Base-by-base conservation (phyloP, 2,113 vertebrate genomes). In the Protomyctophum bolini region DNA sequence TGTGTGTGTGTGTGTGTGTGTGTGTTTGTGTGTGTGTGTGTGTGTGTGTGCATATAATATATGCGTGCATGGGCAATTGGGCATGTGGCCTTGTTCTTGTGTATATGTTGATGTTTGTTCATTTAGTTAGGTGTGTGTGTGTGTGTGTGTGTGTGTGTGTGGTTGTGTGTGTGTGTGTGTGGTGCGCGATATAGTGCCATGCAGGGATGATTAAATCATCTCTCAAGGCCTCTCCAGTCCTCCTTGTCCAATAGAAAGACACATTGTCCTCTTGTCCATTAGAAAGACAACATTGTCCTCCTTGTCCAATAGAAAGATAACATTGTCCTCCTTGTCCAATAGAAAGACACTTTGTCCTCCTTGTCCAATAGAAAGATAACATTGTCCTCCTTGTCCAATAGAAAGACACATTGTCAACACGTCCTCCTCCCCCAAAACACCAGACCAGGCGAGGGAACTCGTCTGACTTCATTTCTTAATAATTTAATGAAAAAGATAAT, bases 121-220 rank as follows among this genome's bases (percentile, higher is more conserved):
- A 9, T 28, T 14, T 41, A 11, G 7, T 1, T 46, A 10, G 12
- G 59, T 61, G 29, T 45, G 46, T 55, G 73, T 59, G 58, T 59
- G 58, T 59, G 33, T 61, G 29, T 61, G 10, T 45, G 59, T 61
- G 33, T 68, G 67, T 49, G 62, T 77, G 69, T 46, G 10, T 69
- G 58, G 12, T 55, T 55, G 73, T 50, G n/a, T 72, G 50, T 28
- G 11, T 56, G 54, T n/a, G 10, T 56, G 54, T 56, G 54, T 6
- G 14, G 73, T 66, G 80, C 64, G 58, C 33, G 33, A 70, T 67
- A 48, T 77, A 77, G 48, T 63, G 63, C 69, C 60, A 67, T 21
- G 10, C 41, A 12, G 73, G 64, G 58, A 73, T 70, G 77, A 87
- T 90, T 83, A 88, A 90, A 90, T 89, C 78, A 82, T 84, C 86